phyloP scores from a whole-genome alignment of 2,888 invertebrate genomes.

The Schrankia costaestrigalis region DNA sequence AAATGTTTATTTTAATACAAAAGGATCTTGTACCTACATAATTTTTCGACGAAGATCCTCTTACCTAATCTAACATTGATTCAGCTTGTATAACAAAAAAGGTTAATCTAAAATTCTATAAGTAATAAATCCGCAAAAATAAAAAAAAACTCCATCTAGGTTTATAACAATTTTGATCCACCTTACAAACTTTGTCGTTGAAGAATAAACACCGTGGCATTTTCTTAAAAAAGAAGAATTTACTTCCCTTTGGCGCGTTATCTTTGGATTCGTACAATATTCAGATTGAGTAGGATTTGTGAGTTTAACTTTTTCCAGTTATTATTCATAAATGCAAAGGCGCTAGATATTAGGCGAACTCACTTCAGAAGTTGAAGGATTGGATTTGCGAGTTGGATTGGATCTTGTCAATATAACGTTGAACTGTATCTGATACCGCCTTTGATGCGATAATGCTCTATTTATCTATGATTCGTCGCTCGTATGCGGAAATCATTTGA shows the following conservation, averaged over 20 bases:
- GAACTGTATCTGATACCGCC: conserved; percentile 31
- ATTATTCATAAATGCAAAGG: conserved; percentile 78
- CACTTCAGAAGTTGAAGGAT: conserved; percentile 63
- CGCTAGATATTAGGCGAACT: conserved; percentile 65
- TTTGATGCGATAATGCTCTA: conserved; percentile 33
- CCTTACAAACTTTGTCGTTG: conserved; percentile 48
- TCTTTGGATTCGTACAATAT: conserved; percentile 68
- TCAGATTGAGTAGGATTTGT: conserved; percentile 65
- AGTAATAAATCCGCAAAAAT: conserved; percentile 32
- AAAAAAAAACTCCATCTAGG: conserved; percentile 31
- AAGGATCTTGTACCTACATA: neutral
- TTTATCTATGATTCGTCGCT: conserved; percentile 11
- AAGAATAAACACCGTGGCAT: conserved; percentile 46
- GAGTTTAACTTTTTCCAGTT: conserved; percentile 72
- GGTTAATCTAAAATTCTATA: conserved; percentile 26
- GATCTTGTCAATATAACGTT: conserved; percentile 51
- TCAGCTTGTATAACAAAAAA: conserved; percentile 13
- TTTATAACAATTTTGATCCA: conserved; percentile 48
- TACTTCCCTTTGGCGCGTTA: conserved; percentile 56
- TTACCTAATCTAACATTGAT: conserved; percentile 9
- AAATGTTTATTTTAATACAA: neutral
- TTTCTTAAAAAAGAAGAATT: conserved; percentile 26
- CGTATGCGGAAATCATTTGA: conserved; percentile 12
- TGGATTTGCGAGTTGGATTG: conserved; percentile 53
- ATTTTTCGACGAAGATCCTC: conserved; percentile 1